A percentile compares a stretch with the other conserved stretches of the same genome.
These are phyloP conservation scores for Eulithis prunata DNA, from an alignment of 2,888 invertebrate species.

Conservation along the genomic window DNA sequence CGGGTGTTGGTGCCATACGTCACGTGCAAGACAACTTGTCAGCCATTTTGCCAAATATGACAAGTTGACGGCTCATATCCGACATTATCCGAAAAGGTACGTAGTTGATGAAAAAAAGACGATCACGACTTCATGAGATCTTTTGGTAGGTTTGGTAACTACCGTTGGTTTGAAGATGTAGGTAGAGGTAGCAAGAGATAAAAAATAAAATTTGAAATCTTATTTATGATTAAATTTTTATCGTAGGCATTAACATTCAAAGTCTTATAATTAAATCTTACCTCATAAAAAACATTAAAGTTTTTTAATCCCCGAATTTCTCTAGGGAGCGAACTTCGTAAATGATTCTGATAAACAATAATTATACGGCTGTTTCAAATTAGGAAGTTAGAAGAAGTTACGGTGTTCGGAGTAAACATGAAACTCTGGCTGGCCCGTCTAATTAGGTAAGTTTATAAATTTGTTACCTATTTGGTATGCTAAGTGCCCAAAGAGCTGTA, in stretches of 20 bases:
- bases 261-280: slow-evolving; percentile 2
- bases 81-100: too few relatives aligned
- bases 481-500: slow-evolving; percentile 58
- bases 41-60: slow-evolving; percentile 71
- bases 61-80: slow-evolving; percentile 60
- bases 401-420: slow-evolving; percentile 71
- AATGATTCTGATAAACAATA: slow-evolving; percentile 66
- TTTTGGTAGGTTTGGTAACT: too few relatives aligned
- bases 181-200: too few relatives aligned
- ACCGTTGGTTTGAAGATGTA: too few relatives aligned
- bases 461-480: slow-evolving; percentile 81
- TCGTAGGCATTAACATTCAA: too few relatives aligned
- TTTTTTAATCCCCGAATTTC: slow-evolving; percentile 55
- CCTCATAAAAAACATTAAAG: slow-evolving; percentile 42
- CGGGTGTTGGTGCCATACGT: slow-evolving; percentile 61
- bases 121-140: too few relatives aligned
- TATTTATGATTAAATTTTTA: too few relatives aligned
- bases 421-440: slow-evolving; percentile 68
- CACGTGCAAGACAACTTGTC: slow-evolving; percentile 75
- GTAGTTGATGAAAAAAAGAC: too few relatives aligned
- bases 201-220: too few relatives aligned
- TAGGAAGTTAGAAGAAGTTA: slow-evolving; percentile 68
- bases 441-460: slow-evolving; percentile 80
- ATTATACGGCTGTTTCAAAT: slow-evolving; percentile 71
- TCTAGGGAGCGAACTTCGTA: slow-evolving; percentile 50